phyloP scores from a whole-genome alignment of 1,140 invertebrate species.

The Sesamia nonagrioides region DNA sequence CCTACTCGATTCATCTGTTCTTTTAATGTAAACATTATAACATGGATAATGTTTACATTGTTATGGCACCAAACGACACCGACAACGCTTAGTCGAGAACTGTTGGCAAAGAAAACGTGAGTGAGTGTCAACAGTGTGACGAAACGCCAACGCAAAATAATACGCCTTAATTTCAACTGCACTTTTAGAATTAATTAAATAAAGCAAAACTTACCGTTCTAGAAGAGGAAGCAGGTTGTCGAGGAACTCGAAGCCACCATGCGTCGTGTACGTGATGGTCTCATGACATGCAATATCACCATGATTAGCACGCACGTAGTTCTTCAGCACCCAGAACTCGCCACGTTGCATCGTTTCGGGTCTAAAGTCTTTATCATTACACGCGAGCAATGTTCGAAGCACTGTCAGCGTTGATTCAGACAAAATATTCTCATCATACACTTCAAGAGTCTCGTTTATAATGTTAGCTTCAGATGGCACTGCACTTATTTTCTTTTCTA shows the following conservation, averaged over 20 bases:
- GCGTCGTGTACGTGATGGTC: slow-evolving; percentile 96
- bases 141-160: slow-evolving; percentile 17
- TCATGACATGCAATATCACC: slow-evolving; percentile 91
- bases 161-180: not conserved
- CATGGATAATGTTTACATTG: not conserved
- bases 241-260: slow-evolving; percentile 96
- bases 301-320: slow-evolving; percentile 92
- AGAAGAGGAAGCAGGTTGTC: slow-evolving; percentile 95
- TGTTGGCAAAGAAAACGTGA: slow-evolving; percentile 40
- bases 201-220: slow-evolving; percentile 87
- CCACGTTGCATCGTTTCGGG: slow-evolving; percentile 92
- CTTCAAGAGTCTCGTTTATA: slow-evolving; percentile 74
- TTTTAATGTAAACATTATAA: too few relatives aligned
- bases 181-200: not conserved
- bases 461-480: slow-evolving; percentile 70
- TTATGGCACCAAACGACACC: slow-evolving; percentile 18
- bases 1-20: too few relatives aligned
- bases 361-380: slow-evolving; percentile 90
- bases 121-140: slow-evolving; percentile 26
- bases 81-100: slow-evolving; percentile 7
- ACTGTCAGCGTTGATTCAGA: slow-evolving; percentile 71
- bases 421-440: slow-evolving; percentile 79
- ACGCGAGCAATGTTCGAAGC: slow-evolving; percentile 85
- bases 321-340: slow-evolving; percentile 96
- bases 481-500: slow-evolving; percentile 73